A percentile compares a stretch with the other conserved stretches of the same genome.
Conservation (phyloP, 1,140 invertebrate genomes). For the Zaprionus lachaisei region DNA sequence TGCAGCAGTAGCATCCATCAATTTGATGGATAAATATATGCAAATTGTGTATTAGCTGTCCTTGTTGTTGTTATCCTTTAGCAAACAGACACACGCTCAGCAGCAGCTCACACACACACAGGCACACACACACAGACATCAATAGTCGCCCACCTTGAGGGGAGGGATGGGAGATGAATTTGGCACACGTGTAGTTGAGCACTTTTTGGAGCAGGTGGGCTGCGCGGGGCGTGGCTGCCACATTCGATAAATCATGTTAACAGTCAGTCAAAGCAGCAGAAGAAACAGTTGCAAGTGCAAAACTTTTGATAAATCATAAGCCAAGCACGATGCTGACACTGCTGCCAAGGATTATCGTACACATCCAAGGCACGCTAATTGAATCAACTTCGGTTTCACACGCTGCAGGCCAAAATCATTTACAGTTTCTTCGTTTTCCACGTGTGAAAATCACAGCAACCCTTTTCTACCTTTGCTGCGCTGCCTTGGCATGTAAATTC, state of each 20-base stretch:
- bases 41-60: constrained; percentile 84
- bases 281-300: constrained; percentile 15
- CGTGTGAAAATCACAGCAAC: constrained; percentile 39
- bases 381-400: constrained; percentile 67
- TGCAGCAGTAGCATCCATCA: constrained; percentile 83
- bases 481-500: constrained; percentile 66
- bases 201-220: constrained; percentile 49
- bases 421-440: not conserved
- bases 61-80: constrained; percentile 81
- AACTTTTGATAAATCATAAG: constrained; percentile 22
- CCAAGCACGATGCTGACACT: not conserved
- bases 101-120: constrained; percentile 22
- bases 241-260: constrained; percentile 82
- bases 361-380: constrained; percentile 49
- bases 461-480: constrained; percentile 22
- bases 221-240: constrained; percentile 32
- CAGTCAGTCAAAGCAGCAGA: constrained; percentile 44
- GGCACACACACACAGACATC: constrained; percentile 32
- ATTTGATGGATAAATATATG: constrained; percentile 85
- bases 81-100: constrained; percentile 65
- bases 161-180: constrained; percentile 69
- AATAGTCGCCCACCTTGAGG: constrained; percentile 60
- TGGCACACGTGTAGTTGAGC: constrained; percentile 80
- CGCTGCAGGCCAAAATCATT: constrained; percentile 32
- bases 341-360: no score